Conservation (phyloP, 92 coral and sea anemone genomes). For the Metridium senile region DNA sequence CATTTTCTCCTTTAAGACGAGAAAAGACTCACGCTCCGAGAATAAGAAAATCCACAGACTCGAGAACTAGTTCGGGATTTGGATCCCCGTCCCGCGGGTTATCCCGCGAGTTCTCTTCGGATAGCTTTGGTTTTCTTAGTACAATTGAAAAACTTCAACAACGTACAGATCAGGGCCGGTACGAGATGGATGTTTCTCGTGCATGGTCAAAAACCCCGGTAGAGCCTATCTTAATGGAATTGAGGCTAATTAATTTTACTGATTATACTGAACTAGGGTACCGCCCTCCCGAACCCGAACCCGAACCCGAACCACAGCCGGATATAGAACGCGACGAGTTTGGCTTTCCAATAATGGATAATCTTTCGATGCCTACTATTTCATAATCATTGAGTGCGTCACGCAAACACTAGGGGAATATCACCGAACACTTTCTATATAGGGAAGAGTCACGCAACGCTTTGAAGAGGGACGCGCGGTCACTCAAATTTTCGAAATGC, state of each 20-base stretch:
- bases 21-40: conserved; percentile 11
- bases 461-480: no score
- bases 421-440: no score
- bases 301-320: conserved; percentile 18
- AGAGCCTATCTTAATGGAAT: conserved; percentile 78
- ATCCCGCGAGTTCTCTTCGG: conserved; percentile 9
- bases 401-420: no score
- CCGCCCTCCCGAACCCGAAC: conserved; percentile 26
- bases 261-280: conserved; percentile 64
- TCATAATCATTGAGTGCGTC: no score
- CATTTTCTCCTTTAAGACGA: conserved; percentile 14
- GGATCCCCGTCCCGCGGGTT: neutral
- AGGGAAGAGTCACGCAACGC: no score
- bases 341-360: conserved; percentile 27
- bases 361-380: neutral
- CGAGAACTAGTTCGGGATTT: conserved; percentile 2
- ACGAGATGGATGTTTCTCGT: neutral
- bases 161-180: neutral
- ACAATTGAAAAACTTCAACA: conserved; percentile 19
- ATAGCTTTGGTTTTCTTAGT: conserved; percentile 11
- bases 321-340: conserved; percentile 18
- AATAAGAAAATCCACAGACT: neutral
- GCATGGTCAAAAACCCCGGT: conserved; percentile 37
- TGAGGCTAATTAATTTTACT: conserved; percentile 84
- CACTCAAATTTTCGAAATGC: no score